Percentiles rank a stretch among this genome's conserved stretches.
These are phyloP conservation scores for Tragelaphus buxtoni DNA, from an alignment of 2,113 vertebrate genomes.

Conservation along the genomic window DNA sequence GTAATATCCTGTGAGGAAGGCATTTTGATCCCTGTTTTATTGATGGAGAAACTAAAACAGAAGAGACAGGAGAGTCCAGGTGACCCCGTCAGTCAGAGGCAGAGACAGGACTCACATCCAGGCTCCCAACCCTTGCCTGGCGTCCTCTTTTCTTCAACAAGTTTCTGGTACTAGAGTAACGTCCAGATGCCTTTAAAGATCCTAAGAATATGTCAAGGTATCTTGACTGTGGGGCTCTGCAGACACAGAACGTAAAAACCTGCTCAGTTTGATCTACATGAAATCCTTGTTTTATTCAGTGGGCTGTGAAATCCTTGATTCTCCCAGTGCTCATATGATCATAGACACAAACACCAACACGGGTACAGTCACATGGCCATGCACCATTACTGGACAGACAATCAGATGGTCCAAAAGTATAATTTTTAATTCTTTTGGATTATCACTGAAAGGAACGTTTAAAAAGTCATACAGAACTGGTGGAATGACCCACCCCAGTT, in stretches of 20 bases:
- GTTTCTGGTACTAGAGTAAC: not conserved
- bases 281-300: not conserved
- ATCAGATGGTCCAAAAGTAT: not conserved
- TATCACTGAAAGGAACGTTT: not conserved
- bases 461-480: slow-evolving; percentile 21
- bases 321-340: not conserved
- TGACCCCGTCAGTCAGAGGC: not conserved
- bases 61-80: not conserved
- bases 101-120: not conserved
- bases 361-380: accelerated
- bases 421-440: not conserved
- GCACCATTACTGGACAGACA: not conserved
- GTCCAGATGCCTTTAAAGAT: not conserved
- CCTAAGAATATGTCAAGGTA: not conserved
- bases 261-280: not conserved
- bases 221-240: not conserved
- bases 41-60: not conserved
- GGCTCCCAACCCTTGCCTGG: not conserved
- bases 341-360: not conserved
- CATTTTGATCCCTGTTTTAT: not conserved
- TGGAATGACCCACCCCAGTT: not conserved
- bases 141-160: not conserved
- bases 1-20: not conserved
- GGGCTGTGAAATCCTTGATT: not conserved
- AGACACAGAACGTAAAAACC: not conserved